Conservation (phyloP, 2,888 invertebrate genomes). For the Aphrophora alni region DNA sequence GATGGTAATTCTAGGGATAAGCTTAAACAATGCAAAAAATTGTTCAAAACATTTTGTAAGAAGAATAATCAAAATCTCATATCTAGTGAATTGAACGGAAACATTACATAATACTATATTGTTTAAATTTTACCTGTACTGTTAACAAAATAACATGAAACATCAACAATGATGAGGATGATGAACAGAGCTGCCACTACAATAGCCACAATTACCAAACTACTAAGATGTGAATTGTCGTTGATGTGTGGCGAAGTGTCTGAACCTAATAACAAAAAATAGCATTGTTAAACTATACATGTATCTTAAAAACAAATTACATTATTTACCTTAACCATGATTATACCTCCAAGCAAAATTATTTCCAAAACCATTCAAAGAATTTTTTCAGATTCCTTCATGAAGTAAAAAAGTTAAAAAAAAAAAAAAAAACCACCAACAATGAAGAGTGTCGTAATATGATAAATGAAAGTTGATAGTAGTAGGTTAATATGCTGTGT, state of each 20-base stretch:
- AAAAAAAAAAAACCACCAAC: neutral
- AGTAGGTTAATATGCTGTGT: neutral
- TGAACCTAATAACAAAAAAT: slow-evolving; percentile 38
- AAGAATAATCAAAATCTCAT: too few relatives aligned
- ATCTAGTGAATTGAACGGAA: too few relatives aligned
- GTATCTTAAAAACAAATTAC: neutral
- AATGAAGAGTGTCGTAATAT: neutral
- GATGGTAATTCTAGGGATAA: too few relatives aligned
- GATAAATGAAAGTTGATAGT: neutral
- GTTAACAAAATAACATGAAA: slow-evolving; percentile 76
- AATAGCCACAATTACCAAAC: slow-evolving; percentile 82
- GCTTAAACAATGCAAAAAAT: too few relatives aligned
- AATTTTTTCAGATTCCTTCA: neutral
- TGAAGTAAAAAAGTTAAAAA: neutral
- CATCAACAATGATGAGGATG: slow-evolving; percentile 75
- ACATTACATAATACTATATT: too few relatives aligned
- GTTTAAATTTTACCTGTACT: slow-evolving; percentile 59
- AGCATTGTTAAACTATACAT: slow-evolving; percentile 6
- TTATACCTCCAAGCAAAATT: too few relatives aligned
- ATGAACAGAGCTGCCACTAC: slow-evolving; percentile 81
- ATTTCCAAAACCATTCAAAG: neutral
- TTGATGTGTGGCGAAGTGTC: slow-evolving; percentile 53
- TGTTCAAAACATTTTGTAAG: too few relatives aligned
- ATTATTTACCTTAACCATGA: too few relatives aligned
- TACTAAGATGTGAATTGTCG: slow-evolving; percentile 61